These are phyloP conservation scores for Vesta saturnalis DNA, from an alignment of 2,888 invertebrate genomes.

Conservation along the genomic window DNA sequence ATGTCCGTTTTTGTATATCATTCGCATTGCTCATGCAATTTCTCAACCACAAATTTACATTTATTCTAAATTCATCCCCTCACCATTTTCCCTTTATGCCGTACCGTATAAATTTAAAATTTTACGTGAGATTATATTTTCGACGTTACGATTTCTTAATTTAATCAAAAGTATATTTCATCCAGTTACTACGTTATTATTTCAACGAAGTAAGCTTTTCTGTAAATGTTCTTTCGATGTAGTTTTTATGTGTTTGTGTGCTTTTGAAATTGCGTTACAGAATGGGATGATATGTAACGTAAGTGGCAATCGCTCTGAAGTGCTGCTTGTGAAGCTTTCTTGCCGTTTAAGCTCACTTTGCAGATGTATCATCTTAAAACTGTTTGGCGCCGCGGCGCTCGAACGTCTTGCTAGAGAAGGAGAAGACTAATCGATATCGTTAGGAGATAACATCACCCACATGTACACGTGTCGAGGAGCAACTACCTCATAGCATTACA, in stretches of 20 bases:
- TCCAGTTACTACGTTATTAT: background rate
- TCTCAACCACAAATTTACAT: constrained; percentile 42
- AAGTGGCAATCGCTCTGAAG: constrained; percentile 29
- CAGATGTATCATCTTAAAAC: constrained; percentile 17
- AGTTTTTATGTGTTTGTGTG: background rate
- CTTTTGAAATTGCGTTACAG: constrained; percentile 1
- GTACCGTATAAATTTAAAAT: background rate
- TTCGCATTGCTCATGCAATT: constrained; percentile 47
- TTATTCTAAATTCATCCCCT: constrained; percentile 23
- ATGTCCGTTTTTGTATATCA: constrained; percentile 46
- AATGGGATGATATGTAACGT: constrained; percentile 24
- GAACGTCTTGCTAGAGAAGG: constrained; percentile 31
- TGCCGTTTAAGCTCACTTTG: constrained; percentile 24
- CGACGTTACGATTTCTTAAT: background rate
- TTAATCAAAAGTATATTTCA: background rate
- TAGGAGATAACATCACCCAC: constrained; percentile 45
- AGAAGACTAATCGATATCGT: constrained; percentile 39
- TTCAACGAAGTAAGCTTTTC: background rate
- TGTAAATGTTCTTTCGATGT: background rate
- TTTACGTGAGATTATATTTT: background rate
- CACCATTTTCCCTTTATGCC: constrained; percentile 22
- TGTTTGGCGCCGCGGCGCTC: constrained; percentile 48
- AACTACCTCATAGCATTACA: constrained; percentile 44
- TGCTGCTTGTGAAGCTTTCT: constrained; percentile 27
- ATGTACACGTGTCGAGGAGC: constrained; percentile 48